A percentile compares a stretch with the other conserved stretches of the same genome.
Evolutionary conservation across 2,888 invertebrate species (phyloP).

Genomic region (Coenonympha arcania): DNA sequence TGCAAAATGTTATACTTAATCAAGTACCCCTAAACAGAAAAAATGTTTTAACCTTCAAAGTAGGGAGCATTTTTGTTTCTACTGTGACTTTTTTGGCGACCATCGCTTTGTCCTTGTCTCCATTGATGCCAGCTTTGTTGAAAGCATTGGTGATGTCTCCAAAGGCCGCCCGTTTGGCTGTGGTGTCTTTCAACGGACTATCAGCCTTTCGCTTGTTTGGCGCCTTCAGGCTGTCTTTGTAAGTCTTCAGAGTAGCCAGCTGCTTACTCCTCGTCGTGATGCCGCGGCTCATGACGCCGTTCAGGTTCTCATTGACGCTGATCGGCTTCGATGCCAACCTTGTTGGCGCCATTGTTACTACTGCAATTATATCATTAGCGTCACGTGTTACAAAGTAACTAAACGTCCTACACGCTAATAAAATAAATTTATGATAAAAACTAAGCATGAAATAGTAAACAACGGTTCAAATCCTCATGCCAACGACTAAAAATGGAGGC

Average conservation of each 20-base stretch:
- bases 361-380: conserved; percentile 45
- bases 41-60: conserved; percentile 53
- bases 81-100: conserved; percentile 68
- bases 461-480: conserved; percentile 46
- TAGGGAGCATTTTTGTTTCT: conserved; percentile 65
- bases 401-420: background rate
- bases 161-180: conserved; percentile 86
- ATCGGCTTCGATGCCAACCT: conserved; percentile 72
- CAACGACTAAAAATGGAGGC: conserved; percentile 69
- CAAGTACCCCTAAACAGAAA: conserved; percentile 16
- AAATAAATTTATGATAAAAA: conserved; percentile 13
- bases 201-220: conserved; percentile 85
- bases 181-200: conserved; percentile 83
- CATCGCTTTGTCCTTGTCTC: conserved; percentile 57
- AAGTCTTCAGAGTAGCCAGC: conserved; percentile 63
- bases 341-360: conserved; percentile 76
- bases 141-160: conserved; percentile 88
- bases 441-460: conserved; percentile 34
- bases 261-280: conserved; percentile 78
- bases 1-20: background rate
- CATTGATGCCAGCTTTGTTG: conserved; percentile 54
- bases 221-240: conserved; percentile 62
- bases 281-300: conserved; percentile 65
- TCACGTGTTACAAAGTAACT: conserved; percentile 40
- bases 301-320: conserved; percentile 61